Percentiles rank a stretch among this genome's conserved stretches.
Evolutionary conservation across 2,797 vertebrate genomes (phyloP).

Genomic region (Garrulus glandarius): DNA sequence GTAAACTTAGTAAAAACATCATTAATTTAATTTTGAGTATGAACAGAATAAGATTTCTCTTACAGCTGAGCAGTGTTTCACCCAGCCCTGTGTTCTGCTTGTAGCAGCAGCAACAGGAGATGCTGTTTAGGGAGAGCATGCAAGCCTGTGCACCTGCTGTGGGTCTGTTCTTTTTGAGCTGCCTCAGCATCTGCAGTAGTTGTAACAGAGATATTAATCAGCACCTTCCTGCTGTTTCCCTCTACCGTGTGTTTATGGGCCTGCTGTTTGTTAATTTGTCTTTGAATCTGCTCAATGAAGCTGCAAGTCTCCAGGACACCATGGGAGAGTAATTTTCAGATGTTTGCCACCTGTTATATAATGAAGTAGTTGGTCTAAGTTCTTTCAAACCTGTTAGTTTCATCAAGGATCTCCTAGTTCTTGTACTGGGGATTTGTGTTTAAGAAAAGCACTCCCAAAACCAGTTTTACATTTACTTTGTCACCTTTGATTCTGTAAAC

Average conservation of each 20-base stretch:
- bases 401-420: neutral
- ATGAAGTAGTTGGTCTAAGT: neutral
- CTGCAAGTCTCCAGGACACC: neutral
- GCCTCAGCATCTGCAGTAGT: neutral
- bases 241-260: neutral
- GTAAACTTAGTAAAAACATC: rapidly evolving
- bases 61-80: neutral
- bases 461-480: neutral
- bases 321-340: neutral
- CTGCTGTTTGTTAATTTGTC: conserved; percentile 20
- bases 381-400: neutral
- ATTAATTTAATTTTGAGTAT: neutral
- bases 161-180: neutral
- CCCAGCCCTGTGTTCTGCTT: neutral
- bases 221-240: neutral
- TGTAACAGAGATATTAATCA: neutral
- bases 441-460: neutral
- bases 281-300: neutral
- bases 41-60: neutral
- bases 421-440: neutral
- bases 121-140: neutral
- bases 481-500: neutral
- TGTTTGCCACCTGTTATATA: neutral
- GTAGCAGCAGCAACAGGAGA: neutral
- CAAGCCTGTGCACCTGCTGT: neutral